Evolutionary conservation across 2,113 vertebrate genomes (phyloP).

Genomic region (Pelvicachromis taeniatus): DNA sequence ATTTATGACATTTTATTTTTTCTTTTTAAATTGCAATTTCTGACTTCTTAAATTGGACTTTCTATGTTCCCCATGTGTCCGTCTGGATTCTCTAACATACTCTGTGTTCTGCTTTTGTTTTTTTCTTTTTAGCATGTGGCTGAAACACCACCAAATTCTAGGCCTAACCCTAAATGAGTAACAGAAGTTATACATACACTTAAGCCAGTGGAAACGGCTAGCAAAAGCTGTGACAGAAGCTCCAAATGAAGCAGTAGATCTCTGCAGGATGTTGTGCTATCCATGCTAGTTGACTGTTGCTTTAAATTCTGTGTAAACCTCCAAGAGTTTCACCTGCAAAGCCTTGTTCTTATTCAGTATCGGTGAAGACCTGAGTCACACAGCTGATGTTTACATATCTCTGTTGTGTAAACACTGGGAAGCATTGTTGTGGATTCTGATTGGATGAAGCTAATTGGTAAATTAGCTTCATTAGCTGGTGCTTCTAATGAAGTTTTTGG

Average conservation of each 20-base stretch:
- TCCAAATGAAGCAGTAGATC: not conserved
- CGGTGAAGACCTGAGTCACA: too few species aligned
- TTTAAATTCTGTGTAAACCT: not conserved
- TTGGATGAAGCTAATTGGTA: not conserved
- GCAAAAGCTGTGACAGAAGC: not conserved
- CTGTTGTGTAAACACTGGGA: not conserved
- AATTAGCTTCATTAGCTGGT: too few species aligned
- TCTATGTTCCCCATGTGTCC: not conserved
- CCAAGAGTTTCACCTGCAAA: not conserved
- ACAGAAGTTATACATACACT: not conserved
- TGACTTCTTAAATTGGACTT: not conserved
- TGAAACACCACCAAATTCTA: not conserved
- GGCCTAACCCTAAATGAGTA: not conserved
- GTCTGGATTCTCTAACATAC: not conserved
- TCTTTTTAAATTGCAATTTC: not conserved
- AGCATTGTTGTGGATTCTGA: not conserved
- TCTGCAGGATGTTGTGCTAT: not conserved
- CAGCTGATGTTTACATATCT: not conserved
- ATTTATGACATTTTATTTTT: not conserved
- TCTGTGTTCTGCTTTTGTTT: too few species aligned
- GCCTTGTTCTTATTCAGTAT: not conserved
- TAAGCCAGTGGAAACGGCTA: not conserved
- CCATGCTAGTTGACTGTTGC: not conserved
- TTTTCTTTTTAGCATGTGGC: not conserved
- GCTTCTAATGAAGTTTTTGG: not conserved